Base-by-base conservation (phyloP, 2,888 invertebrate species). In the Schizotus pectinicornis region DNA sequence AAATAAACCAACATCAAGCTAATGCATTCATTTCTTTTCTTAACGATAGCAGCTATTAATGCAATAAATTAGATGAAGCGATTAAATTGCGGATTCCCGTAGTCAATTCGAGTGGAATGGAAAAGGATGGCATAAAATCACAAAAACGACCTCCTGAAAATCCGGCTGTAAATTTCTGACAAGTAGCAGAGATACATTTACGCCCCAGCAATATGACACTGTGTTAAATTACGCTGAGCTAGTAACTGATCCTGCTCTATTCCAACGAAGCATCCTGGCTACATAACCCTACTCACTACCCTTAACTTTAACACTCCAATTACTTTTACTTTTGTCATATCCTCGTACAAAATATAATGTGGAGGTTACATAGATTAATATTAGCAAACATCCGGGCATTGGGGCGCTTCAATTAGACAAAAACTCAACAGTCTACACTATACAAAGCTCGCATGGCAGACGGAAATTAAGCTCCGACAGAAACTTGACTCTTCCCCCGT, bases 181-280 rank as follows among this genome's bases (percentile, higher is more conserved):
- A 67, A 68, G 67, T 63, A 66, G 64, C 64, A 53, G 65, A 64
- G 65, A 67, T 65, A 68, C 65, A 68, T 68, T 68, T 68, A 65
- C 67, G 64, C 67, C 66, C 62, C 60, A 57, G 61, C 65, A 66
- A 69, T 69, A 67, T 67, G 66, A 69, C 64, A 65, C 60, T 61
- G 67, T 63, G 62, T 67, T 68, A 68, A 68, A 68, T 68, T 67
- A 68, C 66, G 67, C 65, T 67, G 68, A 68, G 66, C 65, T 67
- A 67, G 65, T 68, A 63, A 67, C 67, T 67, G 68, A 68, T 66
- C 67, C 66, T 61, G 63, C 65, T 65, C 66, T 65, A 68, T 68
- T 68, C 67, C 66, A 67, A 58, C 57, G 61, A 52, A 61, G 57
- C 63, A 63, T 48, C 64, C 62, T 62, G 59, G 59, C 49, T 48